A percentile compares a stretch with the other conserved stretches of the same genome.
Conservation (phyloP, 2,113 vertebrate species). For the Dromas ardeola region DNA sequence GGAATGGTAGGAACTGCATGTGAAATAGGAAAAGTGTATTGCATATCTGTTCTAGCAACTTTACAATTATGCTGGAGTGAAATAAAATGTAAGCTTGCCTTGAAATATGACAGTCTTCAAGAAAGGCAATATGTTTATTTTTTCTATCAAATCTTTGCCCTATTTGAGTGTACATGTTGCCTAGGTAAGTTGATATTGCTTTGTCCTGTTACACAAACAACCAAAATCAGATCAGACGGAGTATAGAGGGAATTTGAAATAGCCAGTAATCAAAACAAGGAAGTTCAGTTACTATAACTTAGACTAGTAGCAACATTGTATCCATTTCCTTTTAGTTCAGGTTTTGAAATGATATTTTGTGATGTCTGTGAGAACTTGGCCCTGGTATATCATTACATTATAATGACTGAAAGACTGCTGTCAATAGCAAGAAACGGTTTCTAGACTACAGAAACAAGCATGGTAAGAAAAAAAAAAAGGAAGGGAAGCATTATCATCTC, state of each 20-base stretch:
- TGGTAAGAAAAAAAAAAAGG: not conserved
- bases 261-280: not conserved
- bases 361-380: not conserved
- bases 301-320: not conserved
- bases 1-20: not conserved
- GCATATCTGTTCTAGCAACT: not conserved
- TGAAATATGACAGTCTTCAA: not conserved
- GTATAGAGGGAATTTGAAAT: not conserved
- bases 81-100: not conserved
- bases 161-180: not conserved
- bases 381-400: not conserved
- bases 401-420: not conserved
- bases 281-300: not conserved
- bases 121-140: not conserved
- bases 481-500: not conserved
- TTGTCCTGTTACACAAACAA: not conserved
- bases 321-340: not conserved
- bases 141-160: not conserved
- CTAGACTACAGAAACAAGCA: not conserved
- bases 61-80: not conserved
- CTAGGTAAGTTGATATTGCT: not conserved
- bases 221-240: not conserved
- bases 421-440: not conserved
- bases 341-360: not conserved
- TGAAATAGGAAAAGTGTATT: not conserved